A percentile compares a stretch with the other conserved stretches of the same genome.
phyloP scores from a whole-genome alignment of 2,888 invertebrate species.

The Miltochrista miniata region DNA sequence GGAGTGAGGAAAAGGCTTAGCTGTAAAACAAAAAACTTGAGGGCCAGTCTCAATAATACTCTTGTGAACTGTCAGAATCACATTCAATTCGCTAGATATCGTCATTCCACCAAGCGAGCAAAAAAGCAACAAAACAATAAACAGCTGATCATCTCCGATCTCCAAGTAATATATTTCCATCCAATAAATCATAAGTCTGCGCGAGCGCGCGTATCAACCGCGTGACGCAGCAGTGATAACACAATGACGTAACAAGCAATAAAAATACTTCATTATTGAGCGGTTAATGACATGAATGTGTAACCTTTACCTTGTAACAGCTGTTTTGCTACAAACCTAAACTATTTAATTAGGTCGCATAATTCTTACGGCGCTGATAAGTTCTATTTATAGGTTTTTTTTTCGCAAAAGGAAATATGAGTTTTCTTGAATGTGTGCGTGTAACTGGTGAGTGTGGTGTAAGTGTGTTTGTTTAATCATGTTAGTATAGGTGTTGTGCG shows the following conservation, averaged over 20 bases:
- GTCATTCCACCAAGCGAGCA: too few relatives aligned
- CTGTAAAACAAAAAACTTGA: too few relatives aligned
- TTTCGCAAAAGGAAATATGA: slow-evolving; percentile 2
- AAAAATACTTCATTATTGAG: slow-evolving; percentile 35
- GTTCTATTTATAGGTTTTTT: slow-evolving; percentile 4
- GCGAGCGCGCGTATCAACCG: slow-evolving; percentile 21
- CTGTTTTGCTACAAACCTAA: slow-evolving; percentile 19
- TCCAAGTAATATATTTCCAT: background rate
- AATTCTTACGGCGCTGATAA: slow-evolving; percentile 6
- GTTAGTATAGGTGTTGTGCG: background rate
- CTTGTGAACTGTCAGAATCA: too few relatives aligned
- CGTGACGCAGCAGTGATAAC: slow-evolving; percentile 32
- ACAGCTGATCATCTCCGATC: too few relatives aligned
- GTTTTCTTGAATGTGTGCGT: background rate
- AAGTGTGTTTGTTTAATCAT: background rate
- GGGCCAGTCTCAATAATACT: too few relatives aligned
- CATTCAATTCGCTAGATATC: too few relatives aligned
- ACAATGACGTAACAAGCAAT: slow-evolving; percentile 29
- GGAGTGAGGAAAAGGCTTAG: too few relatives aligned
- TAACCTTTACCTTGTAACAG: slow-evolving; percentile 32
- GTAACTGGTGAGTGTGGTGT: background rate
- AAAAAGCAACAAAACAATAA: too few relatives aligned
- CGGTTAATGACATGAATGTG: slow-evolving; percentile 30
- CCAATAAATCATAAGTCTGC: slow-evolving; percentile 12
- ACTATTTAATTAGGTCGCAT: slow-evolving; percentile 15